Evolutionary conservation across 2,888 invertebrate genomes (phyloP).

Genomic region (Drosophila anceps): DNA sequence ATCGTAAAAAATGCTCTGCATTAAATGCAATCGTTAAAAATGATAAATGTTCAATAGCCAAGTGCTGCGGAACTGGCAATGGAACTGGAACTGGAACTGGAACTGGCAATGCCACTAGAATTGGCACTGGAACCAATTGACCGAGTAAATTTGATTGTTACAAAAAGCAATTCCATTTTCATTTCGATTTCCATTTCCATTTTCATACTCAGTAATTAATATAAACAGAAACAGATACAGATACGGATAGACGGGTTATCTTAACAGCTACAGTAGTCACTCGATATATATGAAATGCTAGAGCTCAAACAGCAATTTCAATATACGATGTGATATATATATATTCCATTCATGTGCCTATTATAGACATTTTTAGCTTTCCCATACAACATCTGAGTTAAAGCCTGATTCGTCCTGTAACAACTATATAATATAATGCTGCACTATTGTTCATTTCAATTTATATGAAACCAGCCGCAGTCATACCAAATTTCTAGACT

Average conservation of each 20-base stretch:
- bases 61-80: slow-evolving; percentile 23
- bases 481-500: not conserved
- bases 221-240: not conserved
- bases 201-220: slow-evolving; percentile 6
- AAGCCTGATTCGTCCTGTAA: not conserved
- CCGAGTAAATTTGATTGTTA: slow-evolving; percentile 2
- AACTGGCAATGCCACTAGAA: not conserved
- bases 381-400: not conserved
- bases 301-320: not conserved
- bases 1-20: slow-evolving; percentile 51
- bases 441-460: not conserved
- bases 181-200: slow-evolving; percentile 7
- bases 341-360: no score
- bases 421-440: not conserved
- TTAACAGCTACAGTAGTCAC: not conserved
- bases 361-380: not conserved
- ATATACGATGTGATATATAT: no score
- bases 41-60: slow-evolving; percentile 60
- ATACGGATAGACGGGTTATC: not conserved
- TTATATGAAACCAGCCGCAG: not conserved
- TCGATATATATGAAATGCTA: not conserved
- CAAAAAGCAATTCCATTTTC: slow-evolving; percentile 8
- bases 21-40: slow-evolving; percentile 71
- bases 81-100: slow-evolving; percentile 3
- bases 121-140: slow-evolving; percentile 9